phyloP scores from a whole-genome alignment of 2,113 vertebrate genomes.

The Rhabdornis inornatus region DNA sequence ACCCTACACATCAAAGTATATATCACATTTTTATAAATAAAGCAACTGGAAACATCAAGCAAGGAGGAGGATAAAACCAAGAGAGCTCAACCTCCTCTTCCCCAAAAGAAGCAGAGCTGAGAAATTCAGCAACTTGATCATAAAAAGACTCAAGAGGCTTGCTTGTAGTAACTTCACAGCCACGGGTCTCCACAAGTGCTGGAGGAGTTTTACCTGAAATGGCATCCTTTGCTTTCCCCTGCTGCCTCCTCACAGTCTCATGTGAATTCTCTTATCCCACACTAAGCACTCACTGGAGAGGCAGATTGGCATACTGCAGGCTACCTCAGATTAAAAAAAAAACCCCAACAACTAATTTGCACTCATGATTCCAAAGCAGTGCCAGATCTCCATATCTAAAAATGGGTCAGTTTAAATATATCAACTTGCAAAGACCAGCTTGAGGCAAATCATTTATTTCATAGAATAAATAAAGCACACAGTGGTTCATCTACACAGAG shows the following conservation, averaged over 20 bases:
- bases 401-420: neutral
- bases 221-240: neutral
- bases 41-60: neutral
- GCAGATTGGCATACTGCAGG: neutral
- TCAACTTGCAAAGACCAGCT: neutral
- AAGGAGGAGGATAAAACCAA: neutral
- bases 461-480: neutral
- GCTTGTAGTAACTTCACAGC: neutral
- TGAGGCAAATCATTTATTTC: neutral
- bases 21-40: neutral
- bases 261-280: neutral
- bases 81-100: neutral
- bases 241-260: neutral
- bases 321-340: neutral
- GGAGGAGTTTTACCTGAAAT: neutral
- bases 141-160: neutral
- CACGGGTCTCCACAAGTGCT: fast-evolving
- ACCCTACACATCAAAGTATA: neutral
- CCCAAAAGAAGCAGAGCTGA: neutral
- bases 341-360: neutral
- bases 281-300: neutral
- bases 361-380: neutral
- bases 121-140: neutral
- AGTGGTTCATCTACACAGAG: neutral
- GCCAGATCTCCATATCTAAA: neutral